phyloP scores from a whole-genome alignment of 2,797 vertebrate genomes.

The Nannoperca obscura region DNA sequence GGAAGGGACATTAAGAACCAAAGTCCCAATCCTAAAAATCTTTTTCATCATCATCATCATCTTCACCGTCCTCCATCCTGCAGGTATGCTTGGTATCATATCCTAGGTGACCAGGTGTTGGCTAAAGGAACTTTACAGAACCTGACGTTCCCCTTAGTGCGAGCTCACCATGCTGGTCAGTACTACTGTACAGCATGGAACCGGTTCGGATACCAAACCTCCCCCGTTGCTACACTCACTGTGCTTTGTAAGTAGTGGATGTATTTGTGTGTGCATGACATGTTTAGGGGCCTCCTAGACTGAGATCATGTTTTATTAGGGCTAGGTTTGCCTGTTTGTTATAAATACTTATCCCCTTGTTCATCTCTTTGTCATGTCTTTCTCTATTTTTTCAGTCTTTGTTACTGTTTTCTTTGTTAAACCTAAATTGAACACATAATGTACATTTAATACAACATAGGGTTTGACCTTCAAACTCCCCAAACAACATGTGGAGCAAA shows the following conservation, averaged over 20 bases:
- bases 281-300: not conserved
- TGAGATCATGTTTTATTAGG: not conserved
- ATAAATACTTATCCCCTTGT: not conserved
- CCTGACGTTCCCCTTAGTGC: conserved; percentile 77
- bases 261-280: conserved; percentile 3
- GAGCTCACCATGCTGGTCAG: conserved; percentile 79
- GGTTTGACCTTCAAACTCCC: not conserved
- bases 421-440: not conserved
- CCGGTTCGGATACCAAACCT: conserved; percentile 79
- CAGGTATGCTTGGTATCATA: conserved; percentile 83
- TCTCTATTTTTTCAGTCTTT: not conserved
- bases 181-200: conserved; percentile 85
- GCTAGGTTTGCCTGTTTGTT: not conserved
- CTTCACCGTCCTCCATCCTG: conserved; percentile 1
- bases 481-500: not conserved
- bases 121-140: conserved; percentile 78
- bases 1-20: not conserved
- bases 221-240: conserved; percentile 70
- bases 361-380: not conserved
- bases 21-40: not conserved
- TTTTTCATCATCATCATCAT: conserved; percentile 19
- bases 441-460: not conserved
- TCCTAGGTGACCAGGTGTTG: conserved; percentile 77
- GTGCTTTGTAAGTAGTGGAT: conserved; percentile 83
- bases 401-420: not conserved